A percentile compares a stretch with the other conserved stretches of the same genome.
Conservation (phyloP, 1,140 invertebrate genomes). For the Atta cephalotes region DNA sequence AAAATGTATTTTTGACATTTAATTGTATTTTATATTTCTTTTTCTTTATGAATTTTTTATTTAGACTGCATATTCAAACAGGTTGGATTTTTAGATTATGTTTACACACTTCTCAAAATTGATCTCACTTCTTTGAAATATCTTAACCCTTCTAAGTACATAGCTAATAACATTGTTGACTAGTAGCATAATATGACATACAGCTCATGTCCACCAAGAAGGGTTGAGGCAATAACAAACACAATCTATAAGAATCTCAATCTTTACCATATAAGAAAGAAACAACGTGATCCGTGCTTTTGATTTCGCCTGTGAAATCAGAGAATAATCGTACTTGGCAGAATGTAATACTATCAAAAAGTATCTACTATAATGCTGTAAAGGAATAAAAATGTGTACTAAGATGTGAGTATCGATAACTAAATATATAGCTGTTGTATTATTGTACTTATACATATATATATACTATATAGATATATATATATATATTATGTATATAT, state of each 20-base stretch:
- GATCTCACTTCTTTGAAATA: slow-evolving; percentile 13
- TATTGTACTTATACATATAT: slow-evolving; percentile 66
- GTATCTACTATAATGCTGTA: slow-evolving; percentile 54
- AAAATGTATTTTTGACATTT: not conserved
- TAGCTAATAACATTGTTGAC: slow-evolving; percentile 36
- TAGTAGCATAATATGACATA: not conserved
- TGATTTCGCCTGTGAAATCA: slow-evolving; percentile 21
- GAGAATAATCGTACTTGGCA: slow-evolving; percentile 17
- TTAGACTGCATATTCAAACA: slow-evolving; percentile 11
- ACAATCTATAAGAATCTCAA: not conserved
- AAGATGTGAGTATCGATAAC: slow-evolving; percentile 65
- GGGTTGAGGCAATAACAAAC: slow-evolving; percentile 43
- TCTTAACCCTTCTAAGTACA: slow-evolving; percentile 49
- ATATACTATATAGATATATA: no score
- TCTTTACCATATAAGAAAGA: not conserved
- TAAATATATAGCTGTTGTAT: slow-evolving; percentile 73
- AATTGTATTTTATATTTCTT: not conserved
- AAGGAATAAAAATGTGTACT: slow-evolving; percentile 62
- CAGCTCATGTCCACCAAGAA: slow-evolving; percentile 15
- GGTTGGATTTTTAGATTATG: slow-evolving; percentile 24
- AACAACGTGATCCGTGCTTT: slow-evolving; percentile 21
- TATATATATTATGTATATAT: not conserved
- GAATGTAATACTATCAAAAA: slow-evolving; percentile 53
- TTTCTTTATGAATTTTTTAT: not conserved
- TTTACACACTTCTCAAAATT: slow-evolving; percentile 44